Evolutionary conservation across 2,888 invertebrate genomes (phyloP), one percentile per base, ranked within the genome.

Genomic region (Ypsolopha scabrella): DNA sequence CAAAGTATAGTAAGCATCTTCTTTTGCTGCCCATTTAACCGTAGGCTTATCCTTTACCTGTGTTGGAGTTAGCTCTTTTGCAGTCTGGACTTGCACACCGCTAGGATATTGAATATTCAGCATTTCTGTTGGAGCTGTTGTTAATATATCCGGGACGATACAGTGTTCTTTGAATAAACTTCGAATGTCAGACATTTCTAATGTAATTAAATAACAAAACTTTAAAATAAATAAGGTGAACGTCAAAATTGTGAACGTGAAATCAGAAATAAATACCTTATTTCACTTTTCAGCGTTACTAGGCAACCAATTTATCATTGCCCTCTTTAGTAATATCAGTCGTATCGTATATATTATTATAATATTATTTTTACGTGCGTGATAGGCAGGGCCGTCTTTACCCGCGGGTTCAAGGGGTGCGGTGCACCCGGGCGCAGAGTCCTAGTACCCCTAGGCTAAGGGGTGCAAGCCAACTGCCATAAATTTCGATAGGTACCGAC

Each of bases 31-130:
- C 90, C 91, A 95, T 52, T 82, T 81, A 6, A 94, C 87, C 0
- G 70, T 69, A 0, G 95, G 95, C 50, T 77, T 79, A 65, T 93
- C 88, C 72, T 93, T 90, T 0, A 93, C 93, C 68, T 91, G 89
- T 11, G 90, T 91, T 6, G 92, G 92, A 6, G 93, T 92, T 48
- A 93, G 70, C 62, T 90, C 90, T 62, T 91, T 91, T 1, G 93
- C 93, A 36, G 88, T 71, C 6, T 89, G 77, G 3, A 90, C 88
- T 39, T 67, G 66, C 1, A 82, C 59, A 6, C 86, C 85, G 53
- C 73, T 81, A 0, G 85, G 69, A 64, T 90, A 92, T 33, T 78
- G 75, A 9, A 91, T 78, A 55, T 87, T 70, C 6, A 88, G 55
- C 3, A 83, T 53, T 49, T 87, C 81, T 0, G 80, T 60, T 1